A percentile compares a stretch with the other conserved stretches of the same genome.
Evolutionary conservation across 35 echinoderm and acorn worm genomes (phyloP).

Genomic region (Hemicentrotus pulcherrimus): DNA sequence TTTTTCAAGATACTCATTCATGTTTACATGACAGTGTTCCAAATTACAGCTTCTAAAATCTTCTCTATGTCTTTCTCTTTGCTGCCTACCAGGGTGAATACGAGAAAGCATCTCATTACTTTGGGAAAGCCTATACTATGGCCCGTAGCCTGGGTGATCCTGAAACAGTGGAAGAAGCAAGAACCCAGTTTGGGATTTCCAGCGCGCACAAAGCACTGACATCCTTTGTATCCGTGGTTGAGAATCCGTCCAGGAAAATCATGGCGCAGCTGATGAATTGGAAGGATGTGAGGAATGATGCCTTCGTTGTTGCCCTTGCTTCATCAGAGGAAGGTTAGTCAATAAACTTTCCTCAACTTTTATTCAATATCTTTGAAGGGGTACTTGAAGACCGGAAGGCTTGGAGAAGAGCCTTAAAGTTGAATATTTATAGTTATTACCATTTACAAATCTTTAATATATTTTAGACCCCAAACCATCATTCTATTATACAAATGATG

Average conservation of each 20-base stretch:
- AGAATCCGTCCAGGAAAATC: conserved; percentile 55
- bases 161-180: conserved; percentile 55
- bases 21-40: background rate
- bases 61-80: background rate
- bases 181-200: conserved; percentile 92
- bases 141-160: conserved; percentile 82
- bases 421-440: no score
- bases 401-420: no score
- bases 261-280: conserved; percentile 77
- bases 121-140: conserved; percentile 94
- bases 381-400: no score
- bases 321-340: background rate
- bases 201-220: conserved; percentile 74
- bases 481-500: no score
- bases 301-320: background rate
- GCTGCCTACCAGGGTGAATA: conserved; percentile 77
- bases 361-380: no score
- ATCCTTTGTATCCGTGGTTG: conserved; percentile 69
- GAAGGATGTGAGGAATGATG: conserved; percentile 93
- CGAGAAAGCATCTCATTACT: conserved; percentile 84
- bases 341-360: no score
- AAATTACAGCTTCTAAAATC: background rate
- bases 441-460: no score
- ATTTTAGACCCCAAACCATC: no score
- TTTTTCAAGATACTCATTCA: no score